Evolutionary conservation across 2,888 invertebrate species (phyloP).

Genomic region (Idaea straminata): DNA sequence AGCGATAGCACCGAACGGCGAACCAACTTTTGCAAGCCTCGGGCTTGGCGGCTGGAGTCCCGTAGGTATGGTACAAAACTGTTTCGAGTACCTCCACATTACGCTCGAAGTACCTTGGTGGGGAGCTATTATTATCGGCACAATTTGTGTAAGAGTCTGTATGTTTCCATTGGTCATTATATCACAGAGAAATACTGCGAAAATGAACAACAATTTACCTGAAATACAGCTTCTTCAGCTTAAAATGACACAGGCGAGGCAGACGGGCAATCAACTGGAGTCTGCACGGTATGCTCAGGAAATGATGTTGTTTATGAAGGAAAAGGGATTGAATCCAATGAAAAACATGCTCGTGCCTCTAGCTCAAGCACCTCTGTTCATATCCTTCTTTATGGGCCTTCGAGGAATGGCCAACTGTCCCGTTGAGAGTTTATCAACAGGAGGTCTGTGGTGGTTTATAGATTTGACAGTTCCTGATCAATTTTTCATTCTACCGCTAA

Average conservation of each 20-base stretch:
- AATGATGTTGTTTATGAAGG: constrained; percentile 89
- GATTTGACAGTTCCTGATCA: constrained; percentile 96
- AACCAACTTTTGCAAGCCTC: constrained; percentile 88
- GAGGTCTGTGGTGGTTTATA: constrained; percentile 95
- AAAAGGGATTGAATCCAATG: constrained; percentile 88
- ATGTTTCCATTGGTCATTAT: constrained; percentile 93
- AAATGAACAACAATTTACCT: constrained; percentile 92
- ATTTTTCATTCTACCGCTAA: constrained; percentile 89
- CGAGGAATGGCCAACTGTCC: constrained; percentile 94
- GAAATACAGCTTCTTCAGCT: constrained; percentile 89
- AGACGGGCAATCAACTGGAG: constrained; percentile 89
- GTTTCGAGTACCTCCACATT: constrained; percentile 92
- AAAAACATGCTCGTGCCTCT: constrained; percentile 89
- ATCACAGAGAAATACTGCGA: constrained; percentile 89
- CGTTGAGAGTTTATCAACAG: constrained; percentile 92
- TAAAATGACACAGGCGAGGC: constrained; percentile 92
- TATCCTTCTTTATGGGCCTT: constrained; percentile 94
- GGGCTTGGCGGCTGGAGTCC: constrained; percentile 93
- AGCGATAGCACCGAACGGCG: constrained; percentile 80
- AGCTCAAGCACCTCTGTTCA: constrained; percentile 93
- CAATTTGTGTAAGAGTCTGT: constrained; percentile 85
- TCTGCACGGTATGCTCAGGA: constrained; percentile 88
- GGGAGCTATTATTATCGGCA: constrained; percentile 91
- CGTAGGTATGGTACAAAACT: constrained; percentile 88
- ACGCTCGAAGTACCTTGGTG: constrained; percentile 94